Conservation (phyloP, 2,888 invertebrate species). For the Dicyrtomina minuta region DNA sequence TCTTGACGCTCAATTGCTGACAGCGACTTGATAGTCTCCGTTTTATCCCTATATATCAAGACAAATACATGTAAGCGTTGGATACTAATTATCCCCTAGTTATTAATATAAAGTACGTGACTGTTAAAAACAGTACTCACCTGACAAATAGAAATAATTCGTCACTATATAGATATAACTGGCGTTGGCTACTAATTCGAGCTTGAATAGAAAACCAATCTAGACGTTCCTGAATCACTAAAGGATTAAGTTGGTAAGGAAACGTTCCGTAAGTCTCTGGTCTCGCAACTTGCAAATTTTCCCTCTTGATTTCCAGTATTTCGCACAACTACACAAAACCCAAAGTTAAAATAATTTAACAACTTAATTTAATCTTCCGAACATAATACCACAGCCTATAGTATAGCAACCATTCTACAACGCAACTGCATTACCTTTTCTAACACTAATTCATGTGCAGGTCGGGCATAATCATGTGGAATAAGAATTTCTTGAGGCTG, state of each 20-base stretch:
- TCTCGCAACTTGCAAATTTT: conserved; percentile 24
- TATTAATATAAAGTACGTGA: too few species aligned
- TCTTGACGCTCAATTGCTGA: conserved; percentile 13
- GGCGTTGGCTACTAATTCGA: background rate
- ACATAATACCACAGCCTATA: background rate
- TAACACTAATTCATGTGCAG: conserved; percentile 41
- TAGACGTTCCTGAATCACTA: conserved; percentile 16
- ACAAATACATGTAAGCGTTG: background rate
- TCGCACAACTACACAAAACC: conserved; percentile 6
- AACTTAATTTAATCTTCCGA: background rate
- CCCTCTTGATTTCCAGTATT: conserved; percentile 14
- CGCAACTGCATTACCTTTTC: conserved; percentile 29
- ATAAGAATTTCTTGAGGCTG: conserved; percentile 39
- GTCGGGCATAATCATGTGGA: conserved; percentile 43
- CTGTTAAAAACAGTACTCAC: conserved; percentile 24
- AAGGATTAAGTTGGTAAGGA: conserved; percentile 12
- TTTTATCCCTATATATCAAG: conserved; percentile 17
- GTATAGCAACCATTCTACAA: background rate
- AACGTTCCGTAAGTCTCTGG: conserved; percentile 26
- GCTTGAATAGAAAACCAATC: conserved; percentile 22
- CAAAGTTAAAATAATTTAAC: background rate
- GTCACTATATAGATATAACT: conserved; percentile 43
- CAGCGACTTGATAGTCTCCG: conserved; percentile 7
- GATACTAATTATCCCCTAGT: background rate
- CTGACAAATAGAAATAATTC: conserved; percentile 41